Percentiles rank a stretch among this genome's conserved stretches.
These are phyloP conservation scores for Rhombomys opimus DNA, from an alignment of 2,113 vertebrate species.

Conservation along the genomic window DNA sequence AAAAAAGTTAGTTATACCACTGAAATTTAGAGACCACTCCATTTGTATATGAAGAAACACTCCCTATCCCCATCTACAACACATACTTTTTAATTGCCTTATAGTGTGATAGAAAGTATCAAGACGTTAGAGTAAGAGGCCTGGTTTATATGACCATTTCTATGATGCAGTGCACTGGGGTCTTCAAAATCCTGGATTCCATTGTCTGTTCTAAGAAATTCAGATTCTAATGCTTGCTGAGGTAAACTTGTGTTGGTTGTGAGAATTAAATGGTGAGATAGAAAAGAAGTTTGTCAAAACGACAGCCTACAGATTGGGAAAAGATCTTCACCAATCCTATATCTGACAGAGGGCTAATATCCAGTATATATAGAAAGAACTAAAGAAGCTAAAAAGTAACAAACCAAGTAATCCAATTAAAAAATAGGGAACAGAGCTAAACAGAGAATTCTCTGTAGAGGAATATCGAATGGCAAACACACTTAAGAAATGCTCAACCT, in stretches of 20 bases:
- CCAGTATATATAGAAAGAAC: no score
- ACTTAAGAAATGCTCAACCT: no score
- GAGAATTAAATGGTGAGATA: constrained; percentile 9
- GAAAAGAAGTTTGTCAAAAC: no score
- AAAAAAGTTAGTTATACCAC: neutral
- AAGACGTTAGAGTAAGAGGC: neutral
- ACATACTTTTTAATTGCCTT: neutral
- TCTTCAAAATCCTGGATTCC: neutral
- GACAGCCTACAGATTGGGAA: no score
- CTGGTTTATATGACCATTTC: constrained; percentile 12
- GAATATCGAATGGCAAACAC: no score
- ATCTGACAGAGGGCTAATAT: no score
- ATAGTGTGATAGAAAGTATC: neutral
- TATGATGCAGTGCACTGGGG: neutral
- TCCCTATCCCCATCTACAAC: neutral
- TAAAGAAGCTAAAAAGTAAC: no score
- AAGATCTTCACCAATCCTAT: no score
- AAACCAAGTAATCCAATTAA: no score
- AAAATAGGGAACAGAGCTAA: no score
- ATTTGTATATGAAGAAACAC: neutral
- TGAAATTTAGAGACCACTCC: neutral
- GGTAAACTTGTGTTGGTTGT: constrained; percentile 18
- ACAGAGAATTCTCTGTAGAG: no score
- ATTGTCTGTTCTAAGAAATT: constrained; percentile 14
- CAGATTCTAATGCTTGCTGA: constrained; percentile 39